Evolutionary conservation across 2,888 invertebrate genomes (phyloP), one percentile per base, ranked within the genome.

Genomic region (Brachyptera risi): DNA sequence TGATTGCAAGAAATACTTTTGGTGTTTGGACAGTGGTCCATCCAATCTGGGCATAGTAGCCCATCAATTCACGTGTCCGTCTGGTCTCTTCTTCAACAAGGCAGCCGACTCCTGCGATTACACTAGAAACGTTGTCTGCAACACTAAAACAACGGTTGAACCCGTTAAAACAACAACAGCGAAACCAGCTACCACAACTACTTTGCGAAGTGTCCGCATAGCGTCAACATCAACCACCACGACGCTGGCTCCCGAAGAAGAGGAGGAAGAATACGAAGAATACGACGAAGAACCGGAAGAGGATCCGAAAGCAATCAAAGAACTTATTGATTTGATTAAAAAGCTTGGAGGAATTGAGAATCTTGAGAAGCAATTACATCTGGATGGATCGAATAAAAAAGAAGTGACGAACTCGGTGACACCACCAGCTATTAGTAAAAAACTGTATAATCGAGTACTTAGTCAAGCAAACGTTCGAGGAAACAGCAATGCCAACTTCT

Each of bases 1-100:
- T 40, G 94, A 95, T 74, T 95, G 95, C 75, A 92, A 93, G 74
- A 94, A 94, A 73, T 95, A 95, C 72, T 95, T 91, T 78, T 95
- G 95, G 94, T 95, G 95, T 72, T 78, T 95, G 66, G 92, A 92
- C 72, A 90, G 88, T 69, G 92, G 92, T 2, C 88, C 93, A 0
- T 90, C 93, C 0, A 90, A 92, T 70, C 80, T 92, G 17, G 95
- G 94, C 65, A 88, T 95, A 54, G 90, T 95, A 3, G 93, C 92
- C 0, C 92, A 95, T 78, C 90, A 90, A 72, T 95, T 95, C 73
- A 95, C 93, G 0, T 95, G 95, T 71, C 95, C 95, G 3, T 92
- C 94, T 60, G 88, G 93, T 24, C 78, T 95, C 9, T 91, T 87
- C 72, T 95, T 95, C 77, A 95, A 94, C 77, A 92, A 92, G 70